Evolutionary conservation across 2,113 vertebrate species (phyloP).

Genomic region (Murina feae): DNA sequence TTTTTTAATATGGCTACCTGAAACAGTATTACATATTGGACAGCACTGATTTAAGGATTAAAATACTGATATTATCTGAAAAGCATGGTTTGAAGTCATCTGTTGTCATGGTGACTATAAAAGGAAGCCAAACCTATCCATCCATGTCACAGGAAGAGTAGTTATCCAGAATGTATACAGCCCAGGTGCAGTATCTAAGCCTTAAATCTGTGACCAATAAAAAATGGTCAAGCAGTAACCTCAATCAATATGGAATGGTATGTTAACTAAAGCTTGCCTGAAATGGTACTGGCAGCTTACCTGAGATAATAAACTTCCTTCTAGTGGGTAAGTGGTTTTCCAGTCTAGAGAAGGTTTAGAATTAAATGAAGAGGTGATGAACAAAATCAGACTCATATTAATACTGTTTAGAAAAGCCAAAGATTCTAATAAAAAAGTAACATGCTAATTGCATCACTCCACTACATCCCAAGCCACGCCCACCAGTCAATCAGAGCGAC

Average conservation of each 20-base stretch:
- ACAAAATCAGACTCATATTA: not conserved
- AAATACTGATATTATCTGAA: not conserved
- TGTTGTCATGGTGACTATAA: not conserved
- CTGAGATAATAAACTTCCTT: not conserved
- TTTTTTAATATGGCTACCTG: not conserved
- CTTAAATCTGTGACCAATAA: not conserved
- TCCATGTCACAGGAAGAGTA: not conserved
- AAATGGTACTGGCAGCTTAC: not conserved
- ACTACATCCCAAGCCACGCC: too few relatives aligned
- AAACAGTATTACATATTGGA: not conserved
- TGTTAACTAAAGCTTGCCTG: not conserved
- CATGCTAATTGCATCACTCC: too few relatives aligned
- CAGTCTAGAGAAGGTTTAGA: not conserved
- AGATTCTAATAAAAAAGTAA: too few relatives aligned
- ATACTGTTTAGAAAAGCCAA: slow-evolving; percentile 27
- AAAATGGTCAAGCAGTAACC: not conserved
- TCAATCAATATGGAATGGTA: not conserved
- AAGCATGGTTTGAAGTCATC: not conserved
- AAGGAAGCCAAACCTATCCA: not conserved
- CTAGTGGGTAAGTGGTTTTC: not conserved
- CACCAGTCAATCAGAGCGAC: too few relatives aligned
- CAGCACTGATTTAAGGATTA: not conserved
- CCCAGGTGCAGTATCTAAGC: not conserved
- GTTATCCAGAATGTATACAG: not conserved
- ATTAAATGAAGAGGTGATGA: not conserved